A percentile compares a stretch with the other conserved stretches of the same genome.
Evolutionary conservation across 2,888 invertebrate genomes (phyloP).

Genomic region (Lochmaea capreae): DNA sequence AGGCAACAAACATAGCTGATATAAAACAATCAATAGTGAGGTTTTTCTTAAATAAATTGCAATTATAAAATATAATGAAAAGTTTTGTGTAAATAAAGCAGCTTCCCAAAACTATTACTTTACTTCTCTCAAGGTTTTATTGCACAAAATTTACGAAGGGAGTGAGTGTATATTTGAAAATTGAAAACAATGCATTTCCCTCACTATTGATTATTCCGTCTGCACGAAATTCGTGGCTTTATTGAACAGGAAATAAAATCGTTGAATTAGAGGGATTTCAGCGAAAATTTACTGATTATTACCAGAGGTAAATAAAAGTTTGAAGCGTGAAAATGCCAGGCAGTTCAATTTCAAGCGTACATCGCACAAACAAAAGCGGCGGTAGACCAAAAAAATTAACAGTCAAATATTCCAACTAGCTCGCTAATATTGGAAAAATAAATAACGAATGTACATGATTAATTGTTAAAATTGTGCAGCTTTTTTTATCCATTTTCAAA

Average conservation of each 20-base stretch:
- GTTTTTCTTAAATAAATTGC: no score
- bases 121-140: neutral
- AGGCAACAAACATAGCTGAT: no score
- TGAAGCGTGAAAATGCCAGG: slow-evolving; percentile 27
- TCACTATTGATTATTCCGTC: neutral
- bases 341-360: neutral
- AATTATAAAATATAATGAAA: no score
- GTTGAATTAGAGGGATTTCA: slow-evolving; percentile 1
- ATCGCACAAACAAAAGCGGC: slow-evolving; percentile 15
- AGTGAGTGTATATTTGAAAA: neutral
- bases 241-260: neutral
- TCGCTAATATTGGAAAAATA: neutral
- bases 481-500: no score
- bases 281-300: slow-evolving; percentile 12
- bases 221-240: neutral
- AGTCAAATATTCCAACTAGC: slow-evolving; percentile 5
- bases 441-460: neutral
- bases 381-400: slow-evolving; percentile 3
- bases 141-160: no score
- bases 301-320: slow-evolving; percentile 11
- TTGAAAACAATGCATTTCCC: neutral
- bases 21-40: no score
- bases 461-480: neutral
- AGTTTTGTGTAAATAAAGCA: no score
- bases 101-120: no score